Percentiles rank a stretch among this genome's conserved stretches.
Evolutionary conservation across 2,888 invertebrate species (phyloP).

Genomic region (Incurvaria masculella): DNA sequence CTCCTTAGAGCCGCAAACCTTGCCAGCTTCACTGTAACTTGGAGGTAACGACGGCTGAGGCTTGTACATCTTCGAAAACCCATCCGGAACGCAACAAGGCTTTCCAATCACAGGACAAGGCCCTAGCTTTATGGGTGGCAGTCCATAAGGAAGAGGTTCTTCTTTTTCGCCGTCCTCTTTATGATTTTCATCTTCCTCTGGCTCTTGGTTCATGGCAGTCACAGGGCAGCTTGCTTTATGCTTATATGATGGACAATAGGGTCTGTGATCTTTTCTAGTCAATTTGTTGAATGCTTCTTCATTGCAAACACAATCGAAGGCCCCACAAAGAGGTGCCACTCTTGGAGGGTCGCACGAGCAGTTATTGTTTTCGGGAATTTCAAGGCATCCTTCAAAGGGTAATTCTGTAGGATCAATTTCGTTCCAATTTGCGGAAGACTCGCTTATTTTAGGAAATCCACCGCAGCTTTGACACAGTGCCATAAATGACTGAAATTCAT

Average conservation of each 20-base stretch:
- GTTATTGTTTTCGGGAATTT: constrained; percentile 32
- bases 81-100: constrained; percentile 43
- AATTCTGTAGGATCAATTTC: too few relatives aligned
- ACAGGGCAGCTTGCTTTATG: constrained; percentile 42
- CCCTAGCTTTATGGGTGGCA: constrained; percentile 42
- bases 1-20: constrained; percentile 48
- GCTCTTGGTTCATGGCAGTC: constrained; percentile 27
- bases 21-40: constrained; percentile 40
- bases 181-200: constrained; percentile 29
- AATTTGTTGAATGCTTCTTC: constrained; percentile 26
- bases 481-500: too few relatives aligned
- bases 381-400: constrained; percentile 8
- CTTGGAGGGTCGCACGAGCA: constrained; percentile 41
- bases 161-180: constrained; percentile 39
- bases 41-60: constrained; percentile 28
- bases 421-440: too few relatives aligned
- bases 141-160: constrained; percentile 37
- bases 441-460: too few relatives aligned
- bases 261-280: constrained; percentile 34
- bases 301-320: constrained; percentile 43
- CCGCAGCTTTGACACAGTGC: too few relatives aligned
- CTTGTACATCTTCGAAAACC: constrained; percentile 34
- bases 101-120: constrained; percentile 48
- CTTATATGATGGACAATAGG: constrained; percentile 40
- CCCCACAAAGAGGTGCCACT: constrained; percentile 36